Evolutionary conservation across 2,888 invertebrate species (phyloP), one percentile per base, ranked within the genome.

Genomic region (Acanthosepion esculentum): DNA sequence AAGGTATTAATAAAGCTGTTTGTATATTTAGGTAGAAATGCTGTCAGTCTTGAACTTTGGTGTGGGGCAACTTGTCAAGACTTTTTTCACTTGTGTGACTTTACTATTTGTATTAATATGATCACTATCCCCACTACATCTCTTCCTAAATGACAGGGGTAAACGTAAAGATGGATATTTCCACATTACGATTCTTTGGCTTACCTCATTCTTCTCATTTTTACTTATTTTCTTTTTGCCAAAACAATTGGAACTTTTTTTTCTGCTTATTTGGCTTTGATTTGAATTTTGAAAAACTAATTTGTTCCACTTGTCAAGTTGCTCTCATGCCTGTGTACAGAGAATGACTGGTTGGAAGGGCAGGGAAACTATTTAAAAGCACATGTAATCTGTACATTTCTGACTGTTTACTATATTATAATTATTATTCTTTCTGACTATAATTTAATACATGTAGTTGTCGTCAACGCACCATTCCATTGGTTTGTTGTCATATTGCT

Each of bases 361-460:
- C 93, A 93, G 93, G 93, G 93, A 93, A 93, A 53, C 93, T 93
- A 93, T 93, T 93, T 48, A 78, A 50, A 93, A 93, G 93, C 93
- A 93, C 93, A 93, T 93, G 93, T 53, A 48, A 93, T 93, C 93
- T 93, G 93, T 93, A 93, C 93, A 93, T 93, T 93, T 93, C 50
- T 92, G 48, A 92, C 33, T 48, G 53, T 53, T 93, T 93, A 93
- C 48, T 93, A 93, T 92, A 92, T 92, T 92, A 93, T 93, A 53
- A 93, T 93, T 93, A 93, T 93, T 93, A 93, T 93, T 93, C 48
- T 93, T 93, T n/a, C n/a, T 93, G 50, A 92, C n/a, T 93, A 93
- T 93, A 93, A 48, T 93, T 53, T 93, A 93, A 93, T 93, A 93
- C 93, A 48, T 93, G 93, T 93, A 93, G 93, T 93, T 93, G 93